Evolutionary conservation across 2,797 vertebrate genomes (phyloP).

Genomic region (Schizothorax lantsangensis): DNA sequence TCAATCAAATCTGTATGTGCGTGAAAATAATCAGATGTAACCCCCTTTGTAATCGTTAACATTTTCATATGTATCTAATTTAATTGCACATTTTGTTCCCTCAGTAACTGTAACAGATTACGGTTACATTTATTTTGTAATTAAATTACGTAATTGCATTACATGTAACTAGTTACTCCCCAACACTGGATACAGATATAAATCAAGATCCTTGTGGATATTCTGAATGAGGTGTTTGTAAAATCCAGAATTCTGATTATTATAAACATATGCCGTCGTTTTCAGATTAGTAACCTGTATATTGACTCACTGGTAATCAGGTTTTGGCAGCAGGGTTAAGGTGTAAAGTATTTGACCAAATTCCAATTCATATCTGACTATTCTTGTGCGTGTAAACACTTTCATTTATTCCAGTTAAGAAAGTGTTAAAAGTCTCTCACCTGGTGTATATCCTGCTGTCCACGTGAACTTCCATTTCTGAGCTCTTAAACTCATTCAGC

Average conservation of each 20-base stretch:
- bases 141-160: no score
- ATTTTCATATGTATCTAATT: no score
- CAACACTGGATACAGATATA: no score
- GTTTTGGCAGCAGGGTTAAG: background rate
- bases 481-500: conserved; percentile 96
- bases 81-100: no score
- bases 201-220: no score
- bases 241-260: background rate
- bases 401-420: background rate
- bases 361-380: background rate
- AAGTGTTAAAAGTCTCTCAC: conserved; percentile 67
- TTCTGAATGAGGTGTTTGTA: background rate
- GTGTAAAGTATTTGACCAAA: background rate
- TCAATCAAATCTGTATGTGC: no score
- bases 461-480: conserved; percentile 96
- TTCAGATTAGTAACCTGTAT: background rate
- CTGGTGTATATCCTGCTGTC: conserved; percentile 94
- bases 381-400: background rate
- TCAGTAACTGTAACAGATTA: no score
- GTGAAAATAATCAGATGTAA: no score
- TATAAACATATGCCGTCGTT: background rate
- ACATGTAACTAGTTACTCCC: no score
- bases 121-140: no score
- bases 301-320: background rate
- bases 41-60: no score